Evolutionary conservation across 2,888 invertebrate genomes (phyloP).

Genomic region (Gryllus longicercus): DNA sequence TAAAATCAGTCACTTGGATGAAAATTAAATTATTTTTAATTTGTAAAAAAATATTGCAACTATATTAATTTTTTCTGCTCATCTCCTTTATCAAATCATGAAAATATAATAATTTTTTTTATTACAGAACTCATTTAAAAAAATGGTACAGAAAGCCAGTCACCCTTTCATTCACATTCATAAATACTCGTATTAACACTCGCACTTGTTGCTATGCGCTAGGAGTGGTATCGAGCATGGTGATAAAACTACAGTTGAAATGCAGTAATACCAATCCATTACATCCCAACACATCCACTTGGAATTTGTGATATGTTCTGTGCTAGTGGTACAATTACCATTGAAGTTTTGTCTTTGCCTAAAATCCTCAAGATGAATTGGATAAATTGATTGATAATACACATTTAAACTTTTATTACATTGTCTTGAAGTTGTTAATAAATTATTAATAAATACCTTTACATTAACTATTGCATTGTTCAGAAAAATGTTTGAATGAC

Average conservation of each 20-base stretch:
- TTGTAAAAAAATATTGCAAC: no score
- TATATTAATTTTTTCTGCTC: no score
- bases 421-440: background rate
- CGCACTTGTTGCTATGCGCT: background rate
- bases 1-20: no score
- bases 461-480: background rate
- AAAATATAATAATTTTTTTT: no score
- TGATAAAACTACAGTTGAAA: background rate
- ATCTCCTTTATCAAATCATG: no score
- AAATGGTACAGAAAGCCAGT: conserved; percentile 7
- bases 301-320: background rate
- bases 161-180: background rate
- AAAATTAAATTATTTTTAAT: no score
- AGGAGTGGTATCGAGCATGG: background rate
- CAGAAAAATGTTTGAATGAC: background rate
- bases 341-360: background rate
- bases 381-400: background rate
- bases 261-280: background rate
- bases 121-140: background rate
- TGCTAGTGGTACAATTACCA: conserved; percentile 2
- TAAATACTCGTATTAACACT: background rate
- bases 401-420: background rate
- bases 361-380: background rate
- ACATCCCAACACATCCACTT: conserved; percentile 2
- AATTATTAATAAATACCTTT: background rate